Percentiles rank a stretch among this genome's conserved stretches.
phyloP scores from a whole-genome alignment of 2,888 invertebrate genomes.

The Leucozona laternaria region DNA sequence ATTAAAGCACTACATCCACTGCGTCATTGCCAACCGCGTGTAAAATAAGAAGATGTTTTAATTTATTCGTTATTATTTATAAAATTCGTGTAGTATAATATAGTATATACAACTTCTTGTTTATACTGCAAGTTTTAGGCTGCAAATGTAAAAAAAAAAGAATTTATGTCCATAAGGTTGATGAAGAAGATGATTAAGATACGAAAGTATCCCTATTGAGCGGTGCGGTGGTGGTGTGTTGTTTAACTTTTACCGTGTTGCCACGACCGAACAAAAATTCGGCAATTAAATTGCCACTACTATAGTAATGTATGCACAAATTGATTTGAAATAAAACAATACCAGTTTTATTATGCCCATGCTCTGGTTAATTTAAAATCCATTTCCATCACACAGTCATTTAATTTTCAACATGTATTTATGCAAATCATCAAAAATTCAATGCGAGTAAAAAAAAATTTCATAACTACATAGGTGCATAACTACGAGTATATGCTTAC shows the following conservation, averaged over 20 bases:
- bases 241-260: not conserved
- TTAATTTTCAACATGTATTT: not conserved
- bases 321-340: not conserved
- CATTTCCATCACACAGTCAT: not conserved
- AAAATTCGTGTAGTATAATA: too few species aligned
- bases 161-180: too few species aligned
- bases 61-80: too few species aligned
- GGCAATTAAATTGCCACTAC: not conserved
- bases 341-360: conserved; percentile 8
- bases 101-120: too few species aligned
- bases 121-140: too few species aligned
- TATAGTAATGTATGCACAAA: not conserved
- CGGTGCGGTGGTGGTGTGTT: not conserved
- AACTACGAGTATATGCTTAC: conserved; percentile 7
- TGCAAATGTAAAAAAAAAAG: too few species aligned
- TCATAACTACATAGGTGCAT: not conserved
- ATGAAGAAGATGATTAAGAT: too few species aligned
- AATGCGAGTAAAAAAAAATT: conserved; percentile 6
- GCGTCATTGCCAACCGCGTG: too few species aligned
- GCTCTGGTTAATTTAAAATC: conserved; percentile 6
- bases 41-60: too few species aligned
- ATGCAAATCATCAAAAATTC: not conserved
- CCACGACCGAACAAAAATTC: not conserved
- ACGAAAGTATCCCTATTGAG: too few species aligned
- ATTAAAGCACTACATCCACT: too few species aligned